phyloP scores from a whole-genome alignment of 2,113 vertebrate species.

The Tachycineta bicolor region DNA sequence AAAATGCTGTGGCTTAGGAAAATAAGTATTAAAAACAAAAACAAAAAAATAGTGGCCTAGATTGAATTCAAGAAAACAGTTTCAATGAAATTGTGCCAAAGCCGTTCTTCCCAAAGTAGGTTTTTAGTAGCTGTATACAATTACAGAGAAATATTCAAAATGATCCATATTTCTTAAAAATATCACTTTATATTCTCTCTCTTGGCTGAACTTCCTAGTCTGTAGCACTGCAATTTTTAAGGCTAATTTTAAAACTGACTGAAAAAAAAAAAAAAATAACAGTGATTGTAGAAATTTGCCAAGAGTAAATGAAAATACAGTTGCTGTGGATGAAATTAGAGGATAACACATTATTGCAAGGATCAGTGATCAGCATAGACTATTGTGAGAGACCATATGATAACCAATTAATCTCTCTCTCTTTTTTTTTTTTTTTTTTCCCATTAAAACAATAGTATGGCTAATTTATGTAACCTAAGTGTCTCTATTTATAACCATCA shows the following conservation, averaged over 20 bases:
- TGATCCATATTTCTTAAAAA: constrained; percentile 50
- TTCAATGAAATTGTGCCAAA: neutral
- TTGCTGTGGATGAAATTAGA: constrained; percentile 30
- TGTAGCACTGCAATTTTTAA: constrained; percentile 21
- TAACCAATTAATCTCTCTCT: neutral
- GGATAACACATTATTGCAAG: constrained; percentile 38
- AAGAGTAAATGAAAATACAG: constrained; percentile 57
- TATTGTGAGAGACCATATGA: neutral
- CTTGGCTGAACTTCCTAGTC: neutral
- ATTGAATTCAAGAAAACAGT: neutral
- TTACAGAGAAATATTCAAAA: constrained; percentile 12
- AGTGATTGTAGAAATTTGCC: constrained; percentile 33
- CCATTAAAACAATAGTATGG: neutral
- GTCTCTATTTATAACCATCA: neutral
- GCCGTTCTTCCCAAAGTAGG: neutral
- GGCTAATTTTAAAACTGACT: constrained; percentile 56
- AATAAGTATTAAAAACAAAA: fast-evolving
- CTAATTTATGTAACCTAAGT: neutral
- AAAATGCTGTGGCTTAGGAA: neutral
- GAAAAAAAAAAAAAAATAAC: neutral
- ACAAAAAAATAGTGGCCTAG: neutral
- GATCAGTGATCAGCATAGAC: constrained; percentile 29
- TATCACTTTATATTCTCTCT: neutral
- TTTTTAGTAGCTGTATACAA: neutral
- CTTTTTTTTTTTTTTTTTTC: neutral